Evolutionary conservation across 2,888 invertebrate species (phyloP).

Genomic region (Caenorhabditis japonica): DNA sequence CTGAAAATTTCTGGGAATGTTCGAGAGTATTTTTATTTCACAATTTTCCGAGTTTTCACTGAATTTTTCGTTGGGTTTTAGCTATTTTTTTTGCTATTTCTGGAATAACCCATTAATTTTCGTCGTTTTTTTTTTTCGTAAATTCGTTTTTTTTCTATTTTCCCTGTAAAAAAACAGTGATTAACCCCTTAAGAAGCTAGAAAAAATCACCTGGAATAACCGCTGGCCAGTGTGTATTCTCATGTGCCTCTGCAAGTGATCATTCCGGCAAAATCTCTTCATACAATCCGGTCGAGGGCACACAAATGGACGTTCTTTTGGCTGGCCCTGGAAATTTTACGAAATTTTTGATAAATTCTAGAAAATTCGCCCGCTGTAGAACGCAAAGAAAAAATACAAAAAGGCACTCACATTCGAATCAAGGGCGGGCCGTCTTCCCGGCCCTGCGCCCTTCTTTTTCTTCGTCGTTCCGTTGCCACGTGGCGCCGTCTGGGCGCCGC

Average conservation of each 20-base stretch:
- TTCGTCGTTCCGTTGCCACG: slow-evolving; percentile 28
- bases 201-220: slow-evolving; percentile 20
- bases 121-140: no score
- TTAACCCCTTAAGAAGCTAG: neutral
- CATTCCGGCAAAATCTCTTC: slow-evolving; percentile 48
- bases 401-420: slow-evolving; percentile 44
- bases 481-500: neutral
- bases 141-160: no score
- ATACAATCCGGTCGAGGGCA: slow-evolving; percentile 39
- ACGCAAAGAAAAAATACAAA: neutral
- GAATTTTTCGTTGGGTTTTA: no score
- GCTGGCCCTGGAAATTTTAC: slow-evolving; percentile 41
- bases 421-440: slow-evolving; percentile 39
- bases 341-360: neutral
- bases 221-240: slow-evolving; percentile 51
- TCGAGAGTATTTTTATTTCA: no score
- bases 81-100: no score
- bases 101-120: no score
- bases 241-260: slow-evolving; percentile 52
- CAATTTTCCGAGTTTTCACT: no score
- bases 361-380: neutral
- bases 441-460: slow-evolving; percentile 46
- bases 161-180: no score
- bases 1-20: no score
- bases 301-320: slow-evolving; percentile 50